Conservation (phyloP, 1,140 invertebrate species). For the Zophobas atratus region DNA sequence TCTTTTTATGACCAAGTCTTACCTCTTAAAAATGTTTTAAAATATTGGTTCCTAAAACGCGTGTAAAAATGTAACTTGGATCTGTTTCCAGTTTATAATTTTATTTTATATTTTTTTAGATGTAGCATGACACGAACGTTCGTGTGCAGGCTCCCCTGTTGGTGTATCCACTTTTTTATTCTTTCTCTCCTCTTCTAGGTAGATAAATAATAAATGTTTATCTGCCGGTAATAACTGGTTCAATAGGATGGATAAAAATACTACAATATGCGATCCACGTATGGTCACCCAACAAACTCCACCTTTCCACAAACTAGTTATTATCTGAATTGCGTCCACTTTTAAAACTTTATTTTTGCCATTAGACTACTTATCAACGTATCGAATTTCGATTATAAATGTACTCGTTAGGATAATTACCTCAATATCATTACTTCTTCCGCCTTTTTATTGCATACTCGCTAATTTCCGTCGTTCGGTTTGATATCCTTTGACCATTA, state of each 20-base stretch:
- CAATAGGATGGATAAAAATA: neutral
- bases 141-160: too few relatives aligned
- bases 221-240: neutral
- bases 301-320: neutral
- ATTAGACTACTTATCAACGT: conserved; percentile 1
- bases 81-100: too few relatives aligned
- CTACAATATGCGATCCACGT: neutral
- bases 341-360: neutral
- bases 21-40: too few relatives aligned
- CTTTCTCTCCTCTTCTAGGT: neutral
- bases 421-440: neutral
- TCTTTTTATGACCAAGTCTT: too few relatives aligned
- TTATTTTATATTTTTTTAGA: too few relatives aligned
- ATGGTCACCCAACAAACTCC: too few relatives aligned
- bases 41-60: too few relatives aligned
- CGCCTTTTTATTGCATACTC: neutral
- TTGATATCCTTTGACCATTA: too few relatives aligned
- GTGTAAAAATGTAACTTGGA: too few relatives aligned
- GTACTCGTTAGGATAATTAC: neutral
- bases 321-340: neutral
- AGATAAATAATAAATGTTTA: neutral
- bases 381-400: conserved; percentile 4
- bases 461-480: too few relatives aligned
- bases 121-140: too few relatives aligned
- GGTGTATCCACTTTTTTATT: neutral